Percentiles rank a stretch among this genome's conserved stretches.
phyloP scores from a whole-genome alignment of 2,797 vertebrate species.

The Lindbergichthys nudifrons region DNA sequence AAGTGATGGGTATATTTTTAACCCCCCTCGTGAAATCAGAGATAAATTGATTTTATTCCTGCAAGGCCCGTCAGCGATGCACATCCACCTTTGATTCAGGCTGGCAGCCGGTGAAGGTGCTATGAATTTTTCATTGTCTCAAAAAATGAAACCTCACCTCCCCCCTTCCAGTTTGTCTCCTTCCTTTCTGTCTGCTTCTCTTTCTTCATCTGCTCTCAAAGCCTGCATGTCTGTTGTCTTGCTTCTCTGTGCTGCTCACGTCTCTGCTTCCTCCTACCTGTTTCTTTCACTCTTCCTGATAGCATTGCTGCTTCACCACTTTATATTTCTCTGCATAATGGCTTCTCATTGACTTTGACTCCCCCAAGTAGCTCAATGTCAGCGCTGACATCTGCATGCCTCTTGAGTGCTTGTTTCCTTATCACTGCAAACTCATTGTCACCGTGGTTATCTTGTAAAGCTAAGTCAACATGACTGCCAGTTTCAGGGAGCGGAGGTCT shows the following conservation, averaged over 20 bases:
- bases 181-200: slow-evolving; percentile 35
- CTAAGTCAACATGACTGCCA: slow-evolving; percentile 22
- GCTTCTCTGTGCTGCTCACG: slow-evolving; percentile 18
- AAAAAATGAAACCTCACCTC: slow-evolving; percentile 59
- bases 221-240: slow-evolving; percentile 45
- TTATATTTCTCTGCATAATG: slow-evolving; percentile 28
- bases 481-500: neutral
- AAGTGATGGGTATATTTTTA: slow-evolving; percentile 78
- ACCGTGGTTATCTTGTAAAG: slow-evolving; percentile 36
- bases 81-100: slow-evolving; percentile 76
- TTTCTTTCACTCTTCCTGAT: slow-evolving; percentile 35
- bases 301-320: neutral
- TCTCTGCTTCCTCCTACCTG: slow-evolving; percentile 41
- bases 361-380: slow-evolving; percentile 53
- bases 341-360: slow-evolving; percentile 57
- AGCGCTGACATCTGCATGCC: slow-evolving; percentile 28
- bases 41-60: slow-evolving; percentile 80
- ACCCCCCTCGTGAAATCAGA: slow-evolving; percentile 71
- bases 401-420: slow-evolving; percentile 47
- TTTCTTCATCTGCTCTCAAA: slow-evolving; percentile 32
- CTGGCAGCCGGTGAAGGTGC: slow-evolving; percentile 72
- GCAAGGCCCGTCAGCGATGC: slow-evolving; percentile 70
- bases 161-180: slow-evolving; percentile 20
- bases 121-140: slow-evolving; percentile 80
- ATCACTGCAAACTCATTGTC: slow-evolving; percentile 38